Evolutionary conservation across 1,140 invertebrate genomes (phyloP), one percentile per base, ranked within the genome.

Genomic region (Procambarus clarkii): DNA sequence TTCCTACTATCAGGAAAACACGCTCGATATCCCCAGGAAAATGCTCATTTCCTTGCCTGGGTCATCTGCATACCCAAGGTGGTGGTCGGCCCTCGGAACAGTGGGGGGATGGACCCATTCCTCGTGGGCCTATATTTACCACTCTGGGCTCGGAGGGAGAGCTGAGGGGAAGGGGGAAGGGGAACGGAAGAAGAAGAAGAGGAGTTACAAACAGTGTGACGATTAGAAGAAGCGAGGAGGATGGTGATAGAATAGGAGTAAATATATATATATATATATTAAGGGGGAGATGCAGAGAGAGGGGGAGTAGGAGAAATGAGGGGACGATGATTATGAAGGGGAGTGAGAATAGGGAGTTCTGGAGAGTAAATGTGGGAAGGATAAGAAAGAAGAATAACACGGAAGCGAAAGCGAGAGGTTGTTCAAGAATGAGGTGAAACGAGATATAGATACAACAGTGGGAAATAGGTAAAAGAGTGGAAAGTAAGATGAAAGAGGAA

Each of bases 21-120:
- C 69, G 69, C n/a, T 74, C 69, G 21, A 74, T 74, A 74, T 24
- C 69, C 24, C n/a, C 69, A 74, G 69, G 69, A 74, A 74, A 74
- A 74, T 21, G n/a, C 0, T 34, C 69, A 74, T 74, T 74, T 74
- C 69, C 69, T 34, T 7, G 11, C 69, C 69, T 4, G 69, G 24
- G 69, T 74, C 69, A 74, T 74, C 69, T 74, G 69, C 69, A 74
- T 74, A 74, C 11, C n/a, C 24, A 46, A 34, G 48, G 77, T 48
- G 77, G 69, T 34, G 77, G 77, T 21, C 21, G 69, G 69, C 3
- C 69, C 18, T 50, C 13, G 69, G 45, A 60, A 50, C 64, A 76
- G 34, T 7, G 64, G 64, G 60, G 60, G 48, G 21, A 13, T 9
- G 24, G 0, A 54, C 0, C 48, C 3, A 54, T 21, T 7, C 8